A percentile compares a stretch with the other conserved stretches of the same genome.
These are phyloP conservation scores for Catocala fraxini DNA, from an alignment of 2,888 invertebrate genomes.

Conservation along the genomic window DNA sequence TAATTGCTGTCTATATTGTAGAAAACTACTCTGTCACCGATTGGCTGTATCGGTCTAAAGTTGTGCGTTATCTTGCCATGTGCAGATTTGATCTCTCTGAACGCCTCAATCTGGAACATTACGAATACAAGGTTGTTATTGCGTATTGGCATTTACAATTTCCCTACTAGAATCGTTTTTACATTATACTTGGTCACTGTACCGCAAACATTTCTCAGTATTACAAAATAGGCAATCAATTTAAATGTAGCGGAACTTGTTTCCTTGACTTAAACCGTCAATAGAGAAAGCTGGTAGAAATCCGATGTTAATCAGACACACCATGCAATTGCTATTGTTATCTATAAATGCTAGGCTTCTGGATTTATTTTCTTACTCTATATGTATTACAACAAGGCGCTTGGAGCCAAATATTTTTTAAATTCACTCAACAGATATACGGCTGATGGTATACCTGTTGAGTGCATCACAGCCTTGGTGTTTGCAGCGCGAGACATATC, in stretches of 20 bases:
- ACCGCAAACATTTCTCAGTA: slow-evolving; percentile 15
- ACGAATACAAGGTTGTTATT: slow-evolving; percentile 19
- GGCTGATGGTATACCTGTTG: no score
- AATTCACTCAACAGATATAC: no score
- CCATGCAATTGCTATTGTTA: no score
- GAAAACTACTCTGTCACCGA: slow-evolving; percentile 90
- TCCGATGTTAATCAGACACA: neutral
- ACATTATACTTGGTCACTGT: slow-evolving; percentile 1
- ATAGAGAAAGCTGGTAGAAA: slow-evolving; percentile 1
- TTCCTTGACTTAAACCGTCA: slow-evolving; percentile 8
- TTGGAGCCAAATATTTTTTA: no score
- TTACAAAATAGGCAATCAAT: slow-evolving; percentile 18
- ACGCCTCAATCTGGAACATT: slow-evolving; percentile 89
- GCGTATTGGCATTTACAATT: neutral
- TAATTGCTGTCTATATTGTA: slow-evolving; percentile 86
- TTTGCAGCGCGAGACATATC: no score
- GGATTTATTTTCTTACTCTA: no score
- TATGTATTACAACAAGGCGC: no score
- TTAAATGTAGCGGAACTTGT: slow-evolving; percentile 11
- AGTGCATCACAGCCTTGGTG: no score
- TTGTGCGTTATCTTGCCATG: slow-evolving; percentile 92
- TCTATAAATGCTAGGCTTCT: no score
- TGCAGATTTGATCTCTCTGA: slow-evolving; percentile 89
- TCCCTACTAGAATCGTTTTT: slow-evolving; percentile 4
- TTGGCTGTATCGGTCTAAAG: slow-evolving; percentile 93